phyloP scores from a whole-genome alignment of 2,797 vertebrate genomes.

The Carapus acus region DNA sequence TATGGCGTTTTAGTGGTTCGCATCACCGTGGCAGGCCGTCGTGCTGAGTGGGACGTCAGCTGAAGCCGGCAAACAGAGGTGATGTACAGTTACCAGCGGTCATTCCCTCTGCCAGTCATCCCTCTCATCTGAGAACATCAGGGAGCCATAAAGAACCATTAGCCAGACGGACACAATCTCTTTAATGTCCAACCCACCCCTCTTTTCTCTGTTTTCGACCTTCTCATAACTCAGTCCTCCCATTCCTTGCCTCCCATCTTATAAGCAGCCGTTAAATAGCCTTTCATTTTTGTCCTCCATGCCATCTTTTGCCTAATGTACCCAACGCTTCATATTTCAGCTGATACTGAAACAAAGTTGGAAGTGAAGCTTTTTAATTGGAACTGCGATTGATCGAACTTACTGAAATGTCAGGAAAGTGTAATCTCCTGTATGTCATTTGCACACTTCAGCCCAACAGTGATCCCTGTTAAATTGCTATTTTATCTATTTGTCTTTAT shows the following conservation, averaged over 20 bases:
- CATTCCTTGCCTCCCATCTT: constrained; percentile 27
- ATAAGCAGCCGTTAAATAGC: constrained; percentile 39
- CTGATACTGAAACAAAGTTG: too few species aligned
- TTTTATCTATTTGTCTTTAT: too few species aligned
- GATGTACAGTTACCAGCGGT: constrained; percentile 65
- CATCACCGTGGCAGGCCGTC: constrained; percentile 58
- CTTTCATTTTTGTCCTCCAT: not conserved
- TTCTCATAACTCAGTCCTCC: constrained; percentile 61
- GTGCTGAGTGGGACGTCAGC: constrained; percentile 47
- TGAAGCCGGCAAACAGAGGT: constrained; percentile 62
- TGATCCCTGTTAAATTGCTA: too few species aligned
- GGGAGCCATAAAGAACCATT: constrained; percentile 69
- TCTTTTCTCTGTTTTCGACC: constrained; percentile 54
- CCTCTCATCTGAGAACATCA: constrained; percentile 59
- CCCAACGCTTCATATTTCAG: too few species aligned
- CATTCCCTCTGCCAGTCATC: constrained; percentile 67
- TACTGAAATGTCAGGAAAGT: too few species aligned
- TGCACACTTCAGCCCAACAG: too few species aligned
- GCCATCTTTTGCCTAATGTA: too few species aligned
- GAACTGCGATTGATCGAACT: too few species aligned
- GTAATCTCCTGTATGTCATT: too few species aligned
- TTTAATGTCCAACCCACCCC: constrained; percentile 63
- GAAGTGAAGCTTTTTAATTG: too few species aligned
- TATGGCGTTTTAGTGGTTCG: constrained; percentile 68
- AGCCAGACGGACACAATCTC: constrained; percentile 70